Evolutionary conservation across 2,888 invertebrate genomes (phyloP), one percentile per base, ranked within the genome.

Genomic region (Thumatha senex): DNA sequence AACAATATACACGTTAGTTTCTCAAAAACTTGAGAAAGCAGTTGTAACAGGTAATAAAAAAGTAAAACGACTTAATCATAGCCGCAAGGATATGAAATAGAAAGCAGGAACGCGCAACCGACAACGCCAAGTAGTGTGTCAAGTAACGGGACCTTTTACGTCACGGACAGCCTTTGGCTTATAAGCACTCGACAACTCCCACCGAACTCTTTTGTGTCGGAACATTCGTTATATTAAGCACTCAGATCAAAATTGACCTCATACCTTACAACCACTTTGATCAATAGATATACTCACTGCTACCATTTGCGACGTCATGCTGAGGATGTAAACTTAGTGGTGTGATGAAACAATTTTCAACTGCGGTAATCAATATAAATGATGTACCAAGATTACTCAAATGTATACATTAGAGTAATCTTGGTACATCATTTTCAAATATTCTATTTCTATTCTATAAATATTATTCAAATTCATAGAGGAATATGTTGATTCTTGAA

Each of bases 71-170:
- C 43, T 31, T 64, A 58, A 58, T 49, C 42, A 54, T 69, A 63
- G 67, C 67, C 60, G 67, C 63, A 70, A 74, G 71, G 72, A 76
- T 70, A 71, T 68, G 67, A 68, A 78, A 76, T 78, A 77, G 76
- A 76, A 78, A 77, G 74, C 74, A 75, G 75, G 56, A 64, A 51
- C 51, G 62, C 58, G 56, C 59, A 52, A 54, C 41, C 46, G 56
- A 35, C 49, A 24, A 24, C 5, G 48, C 45, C 40, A 53, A 56
- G 62, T 56, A 86, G 78, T 89, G 78, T 88, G 89, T 83, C 89
- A 73, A 60, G 50, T 89, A 89, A 88, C 89, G 89, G 89, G 73
- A 80, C 58, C 31, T 47, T 12, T 41, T 49, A 66, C 80, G 82
- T 75, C 77, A 77, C 75, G 74, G 64, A 63, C 71, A 61, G 64